Conservation (phyloP, 2,888 invertebrate species). For the Harpagoxenus sublaevis region DNA sequence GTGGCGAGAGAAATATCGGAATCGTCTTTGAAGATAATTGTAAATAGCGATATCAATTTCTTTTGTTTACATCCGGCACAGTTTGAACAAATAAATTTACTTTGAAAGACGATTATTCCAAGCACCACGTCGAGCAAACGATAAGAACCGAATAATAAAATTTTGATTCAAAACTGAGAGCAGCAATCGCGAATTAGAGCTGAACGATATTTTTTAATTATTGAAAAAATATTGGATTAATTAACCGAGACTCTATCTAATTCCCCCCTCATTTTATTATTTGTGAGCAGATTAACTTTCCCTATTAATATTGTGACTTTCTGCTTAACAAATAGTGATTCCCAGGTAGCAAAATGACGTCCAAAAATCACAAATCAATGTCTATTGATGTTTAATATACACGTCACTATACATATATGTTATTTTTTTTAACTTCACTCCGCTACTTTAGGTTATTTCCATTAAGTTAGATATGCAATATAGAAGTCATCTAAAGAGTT, state of each 20-base stretch:
- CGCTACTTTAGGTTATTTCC: background rate
- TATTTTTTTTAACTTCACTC: too few relatives aligned
- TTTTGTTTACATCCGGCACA: background rate
- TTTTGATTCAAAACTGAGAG: constrained; percentile 61
- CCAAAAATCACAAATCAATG: too few relatives aligned
- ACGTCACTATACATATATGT: too few relatives aligned
- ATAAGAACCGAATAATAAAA: constrained; percentile 62
- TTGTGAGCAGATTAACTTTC: background rate
- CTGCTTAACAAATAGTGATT: background rate
- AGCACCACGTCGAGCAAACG: constrained; percentile 4
- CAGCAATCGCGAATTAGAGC: constrained; percentile 42
- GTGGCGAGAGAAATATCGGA: background rate
- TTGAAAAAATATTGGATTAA: constrained; percentile 64
- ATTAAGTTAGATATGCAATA: constrained; percentile 10
- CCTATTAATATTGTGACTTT: background rate
- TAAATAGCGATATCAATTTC: constrained; percentile 24
- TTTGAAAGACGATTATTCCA: constrained; percentile 34
- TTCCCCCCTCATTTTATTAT: background rate
- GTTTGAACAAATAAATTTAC: constrained; percentile 18
- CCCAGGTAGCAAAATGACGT: background rate
- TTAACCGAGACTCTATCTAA: constrained; percentile 44
- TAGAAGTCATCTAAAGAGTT: background rate
- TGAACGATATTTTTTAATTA: constrained; percentile 45
- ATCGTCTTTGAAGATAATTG: constrained; percentile 8
- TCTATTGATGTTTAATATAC: too few relatives aligned